Evolutionary conservation across 2,888 invertebrate genomes (phyloP), one percentile per base, ranked within the genome.

Genomic region (Protophormia terraenovae): DNA sequence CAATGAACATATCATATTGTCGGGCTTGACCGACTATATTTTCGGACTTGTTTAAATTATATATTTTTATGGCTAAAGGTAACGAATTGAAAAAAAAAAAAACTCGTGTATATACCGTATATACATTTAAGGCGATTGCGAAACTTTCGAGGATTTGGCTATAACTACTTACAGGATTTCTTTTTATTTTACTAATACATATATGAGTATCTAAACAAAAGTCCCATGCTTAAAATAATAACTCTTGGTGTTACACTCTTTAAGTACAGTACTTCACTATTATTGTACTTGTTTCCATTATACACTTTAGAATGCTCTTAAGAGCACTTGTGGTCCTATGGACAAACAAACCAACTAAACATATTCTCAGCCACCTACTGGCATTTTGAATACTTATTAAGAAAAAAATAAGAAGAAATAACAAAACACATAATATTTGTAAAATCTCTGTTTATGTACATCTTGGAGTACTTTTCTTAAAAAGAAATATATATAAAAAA

Each of bases 241-340:
- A 1, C 14, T 24, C 24, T 6, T 27, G 8, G 19, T 19, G 32
- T 3, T 41, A 55, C 14, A 41, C 12, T 24, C 22, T 50, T 6
- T 50, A 12, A 10, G 3, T 10, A 29, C n/a, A 38, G 8, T 2
- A 45, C 29, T 47, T 10, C 47, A 60, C 16, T 60, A 38, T 47
- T 35, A 1, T 27, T 47, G 32, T 58, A 32, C 83, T 87, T 82
- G 89, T 89, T 90, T 88, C 88, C 89, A 88, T 89, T 88, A 88
- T 5, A 64, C 88, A 89, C 88, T 90, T 88, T 87, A 88, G 87
- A 84, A 87, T 88, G 88, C 88, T 89, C 89, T 76, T 45, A 89
- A 90, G 90, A 89, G 89, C 91, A 90, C 90, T 91, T 90, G 88
- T 87, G 88, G 85, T 87, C 83, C 84, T 84, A 81, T 83, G 69